Conservation (phyloP, 2,113 vertebrate genomes). For the Aleadryas rufinucha region DNA sequence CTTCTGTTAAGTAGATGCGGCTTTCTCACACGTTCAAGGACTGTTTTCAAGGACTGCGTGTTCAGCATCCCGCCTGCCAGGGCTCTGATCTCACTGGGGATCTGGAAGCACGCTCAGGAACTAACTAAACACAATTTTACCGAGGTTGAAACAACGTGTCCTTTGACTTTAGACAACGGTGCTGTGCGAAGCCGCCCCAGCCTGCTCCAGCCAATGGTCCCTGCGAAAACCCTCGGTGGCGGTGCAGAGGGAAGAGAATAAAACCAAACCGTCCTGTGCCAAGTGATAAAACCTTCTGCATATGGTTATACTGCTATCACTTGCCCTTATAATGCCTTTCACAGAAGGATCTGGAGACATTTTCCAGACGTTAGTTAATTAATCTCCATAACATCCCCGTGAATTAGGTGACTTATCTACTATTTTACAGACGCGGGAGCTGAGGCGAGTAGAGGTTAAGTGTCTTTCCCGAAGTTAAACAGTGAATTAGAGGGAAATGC, state of each 20-base stretch:
- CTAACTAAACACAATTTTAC: neutral
- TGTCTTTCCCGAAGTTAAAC: conserved; percentile 22
- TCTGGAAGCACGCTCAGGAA: neutral
- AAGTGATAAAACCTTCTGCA: conserved; percentile 33
- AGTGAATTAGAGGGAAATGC: conserved; percentile 17
- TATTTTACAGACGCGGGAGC: conserved; percentile 25
- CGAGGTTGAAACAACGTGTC: neutral
- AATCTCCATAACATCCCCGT: conserved; percentile 59
- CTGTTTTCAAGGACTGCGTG: neutral
- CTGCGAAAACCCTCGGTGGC: neutral
- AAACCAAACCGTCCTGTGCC: neutral
- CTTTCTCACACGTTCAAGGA: neutral
- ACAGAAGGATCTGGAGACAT: conserved; percentile 40
- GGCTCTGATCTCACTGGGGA: neutral
- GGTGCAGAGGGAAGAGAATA: neutral
- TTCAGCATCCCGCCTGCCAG: neutral
- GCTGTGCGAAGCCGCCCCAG: neutral
- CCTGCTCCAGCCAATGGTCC: neutral
- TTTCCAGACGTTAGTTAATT: conserved; percentile 60
- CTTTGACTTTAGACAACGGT: neutral
- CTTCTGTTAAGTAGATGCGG: neutral
- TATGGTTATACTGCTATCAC: neutral
- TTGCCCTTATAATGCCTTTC: conserved; percentile 53
- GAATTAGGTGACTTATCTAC: conserved; percentile 65
- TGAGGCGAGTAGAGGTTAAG: conserved; percentile 38